Evolutionary conservation across 2,113 vertebrate genomes (phyloP).

Genomic region (Hyperoodon ampullatus): DNA sequence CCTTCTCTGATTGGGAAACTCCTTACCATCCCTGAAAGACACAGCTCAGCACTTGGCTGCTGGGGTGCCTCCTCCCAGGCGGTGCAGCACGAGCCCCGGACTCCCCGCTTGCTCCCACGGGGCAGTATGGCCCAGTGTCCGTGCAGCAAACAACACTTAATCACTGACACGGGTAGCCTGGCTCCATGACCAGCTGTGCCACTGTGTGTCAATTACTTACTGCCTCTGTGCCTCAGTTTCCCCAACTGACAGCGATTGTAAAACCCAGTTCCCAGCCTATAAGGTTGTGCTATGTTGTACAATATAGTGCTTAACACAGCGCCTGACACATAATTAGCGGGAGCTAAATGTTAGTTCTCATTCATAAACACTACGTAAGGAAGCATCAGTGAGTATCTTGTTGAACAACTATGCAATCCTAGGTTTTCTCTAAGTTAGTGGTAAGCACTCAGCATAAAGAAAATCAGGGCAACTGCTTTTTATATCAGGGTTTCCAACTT

Average conservation of each 20-base stretch:
- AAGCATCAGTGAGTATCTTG: neutral
- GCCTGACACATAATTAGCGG: neutral
- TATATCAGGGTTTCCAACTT: neutral
- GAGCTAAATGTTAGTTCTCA: neutral
- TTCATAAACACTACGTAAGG: neutral
- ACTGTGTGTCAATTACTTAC: neutral
- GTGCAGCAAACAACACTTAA: neutral
- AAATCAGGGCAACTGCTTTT: neutral
- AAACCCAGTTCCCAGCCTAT: neutral
- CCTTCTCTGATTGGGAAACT: neutral
- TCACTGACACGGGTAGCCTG: neutral
- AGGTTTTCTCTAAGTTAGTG: neutral
- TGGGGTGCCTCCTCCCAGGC: neutral
- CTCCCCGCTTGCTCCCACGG: neutral
- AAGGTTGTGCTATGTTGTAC: no score
- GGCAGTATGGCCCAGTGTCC: neutral
- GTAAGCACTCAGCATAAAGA: neutral
- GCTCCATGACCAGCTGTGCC: neutral
- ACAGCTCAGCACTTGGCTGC: neutral
- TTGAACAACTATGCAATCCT: neutral
- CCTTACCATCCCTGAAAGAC: neutral
- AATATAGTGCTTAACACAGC: neutral
- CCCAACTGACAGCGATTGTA: neutral
- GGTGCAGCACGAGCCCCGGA: neutral
- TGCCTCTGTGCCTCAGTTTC: neutral